A percentile compares a stretch with the other conserved stretches of the same genome.
Evolutionary conservation across 2,797 vertebrate species (phyloP).

Genomic region (Epinephelus coioides): DNA sequence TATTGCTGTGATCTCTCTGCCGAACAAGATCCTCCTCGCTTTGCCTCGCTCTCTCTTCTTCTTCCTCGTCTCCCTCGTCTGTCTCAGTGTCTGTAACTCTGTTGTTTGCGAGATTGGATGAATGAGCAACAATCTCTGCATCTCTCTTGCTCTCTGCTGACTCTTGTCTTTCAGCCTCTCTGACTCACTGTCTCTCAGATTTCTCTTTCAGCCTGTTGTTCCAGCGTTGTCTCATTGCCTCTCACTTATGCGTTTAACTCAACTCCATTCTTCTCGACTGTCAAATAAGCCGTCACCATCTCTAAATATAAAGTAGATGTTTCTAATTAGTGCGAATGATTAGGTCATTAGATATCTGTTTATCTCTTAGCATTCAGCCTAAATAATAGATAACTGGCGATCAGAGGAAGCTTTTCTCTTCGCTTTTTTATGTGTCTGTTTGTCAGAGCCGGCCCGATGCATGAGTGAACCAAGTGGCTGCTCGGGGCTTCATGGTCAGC

Average conservation of each 20-base stretch:
- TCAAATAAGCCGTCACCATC: conserved; percentile 26
- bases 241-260: conserved; percentile 24
- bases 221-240: conserved; percentile 22
- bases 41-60: conserved; percentile 54
- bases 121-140: conserved; percentile 62
- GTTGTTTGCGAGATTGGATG: conserved; percentile 68
- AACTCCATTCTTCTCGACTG: conserved; percentile 24
- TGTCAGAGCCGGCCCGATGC: too few species aligned
- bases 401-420: not conserved
- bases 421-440: not conserved
- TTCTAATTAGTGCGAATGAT: conserved; percentile 26
- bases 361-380: not conserved
- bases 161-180: conserved; percentile 57
- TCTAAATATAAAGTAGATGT: conserved; percentile 3
- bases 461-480: too few species aligned
- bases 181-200: conserved; percentile 59
- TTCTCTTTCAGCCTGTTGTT: conserved; percentile 46
- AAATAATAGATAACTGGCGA: not conserved
- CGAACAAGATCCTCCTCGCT: conserved; percentile 63
- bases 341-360: conserved; percentile 10
- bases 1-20: conserved; percentile 68
- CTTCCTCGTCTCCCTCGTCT: conserved; percentile 48
- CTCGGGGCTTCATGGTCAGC: too few species aligned
- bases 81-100: conserved; percentile 55
- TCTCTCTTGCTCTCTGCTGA: conserved; percentile 56